Percentiles rank a stretch among this genome's conserved stretches.
Conservation (phyloP, 2,888 invertebrate species). For the Stenolophus ochropezus region DNA sequence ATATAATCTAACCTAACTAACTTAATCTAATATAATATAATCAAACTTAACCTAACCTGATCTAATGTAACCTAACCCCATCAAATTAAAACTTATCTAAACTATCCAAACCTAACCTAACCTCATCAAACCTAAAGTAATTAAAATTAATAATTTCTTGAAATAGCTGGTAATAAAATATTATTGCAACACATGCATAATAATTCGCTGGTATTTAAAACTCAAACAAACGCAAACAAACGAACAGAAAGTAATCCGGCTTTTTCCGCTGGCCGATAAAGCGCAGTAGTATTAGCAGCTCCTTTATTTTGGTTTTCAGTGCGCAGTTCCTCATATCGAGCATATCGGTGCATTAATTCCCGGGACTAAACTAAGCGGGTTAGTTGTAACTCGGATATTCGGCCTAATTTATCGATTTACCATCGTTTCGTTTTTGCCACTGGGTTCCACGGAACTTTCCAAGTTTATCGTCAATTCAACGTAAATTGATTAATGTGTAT, state of each 20-base stretch:
- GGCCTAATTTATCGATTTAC: conserved; percentile 3
- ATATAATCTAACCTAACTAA: too few relatives aligned
- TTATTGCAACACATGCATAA: not conserved
- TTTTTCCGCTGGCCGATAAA: not conserved
- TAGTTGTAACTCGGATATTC: not conserved
- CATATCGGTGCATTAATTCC: not conserved
- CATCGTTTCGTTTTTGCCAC: not conserved
- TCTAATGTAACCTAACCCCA: too few relatives aligned
- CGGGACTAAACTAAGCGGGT: not conserved
- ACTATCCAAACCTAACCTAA: too few relatives aligned
- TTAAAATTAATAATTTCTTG: too few relatives aligned
- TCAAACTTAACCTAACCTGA: too few relatives aligned
- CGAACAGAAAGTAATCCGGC: too few relatives aligned
- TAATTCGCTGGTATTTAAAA: not conserved
- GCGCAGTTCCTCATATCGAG: not conserved
- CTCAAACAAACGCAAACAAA: not conserved
- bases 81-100: too few relatives aligned
- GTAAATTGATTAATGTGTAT: not conserved
- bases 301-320: not conserved
- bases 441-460: not conserved
- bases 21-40: too few relatives aligned
- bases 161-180: not conserved
- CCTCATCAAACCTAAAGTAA: too few relatives aligned
- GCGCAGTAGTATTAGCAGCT: not conserved
- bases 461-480: not conserved